Percentiles rank a stretch among this genome's conserved stretches.
Conservation (phyloP, 2,113 vertebrate genomes). For the Ophiodon elongatus region DNA sequence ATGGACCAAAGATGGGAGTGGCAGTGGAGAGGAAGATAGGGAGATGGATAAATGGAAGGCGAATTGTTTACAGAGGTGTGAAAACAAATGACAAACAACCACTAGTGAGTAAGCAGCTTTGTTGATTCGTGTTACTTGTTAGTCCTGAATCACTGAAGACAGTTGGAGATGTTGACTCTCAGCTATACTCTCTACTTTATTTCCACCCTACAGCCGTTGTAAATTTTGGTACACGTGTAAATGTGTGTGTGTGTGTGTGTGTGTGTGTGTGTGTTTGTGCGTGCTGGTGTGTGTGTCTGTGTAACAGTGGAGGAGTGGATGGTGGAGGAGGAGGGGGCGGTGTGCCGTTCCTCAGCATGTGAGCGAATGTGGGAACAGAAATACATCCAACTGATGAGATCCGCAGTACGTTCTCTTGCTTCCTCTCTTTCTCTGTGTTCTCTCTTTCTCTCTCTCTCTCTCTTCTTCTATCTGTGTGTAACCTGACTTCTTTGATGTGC, state of each 20-base stretch:
- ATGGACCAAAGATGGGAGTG: background rate
- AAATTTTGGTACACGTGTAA: background rate
- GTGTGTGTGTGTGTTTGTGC: background rate
- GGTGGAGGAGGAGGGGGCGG: slow-evolving; percentile 61
- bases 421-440: background rate
- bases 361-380: slow-evolving; percentile 58
- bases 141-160: slow-evolving; percentile 29
- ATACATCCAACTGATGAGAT: slow-evolving; percentile 47
- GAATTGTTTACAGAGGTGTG: background rate
- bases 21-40: background rate
- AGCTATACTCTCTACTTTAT: slow-evolving; percentile 1
- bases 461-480: slow-evolving; percentile 52
- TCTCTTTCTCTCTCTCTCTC: slow-evolving; percentile 7
- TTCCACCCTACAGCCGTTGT: background rate
- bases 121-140: slow-evolving; percentile 35
- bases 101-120: slow-evolving; percentile 26
- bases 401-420: slow-evolving; percentile 32
- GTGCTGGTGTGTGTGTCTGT: background rate
- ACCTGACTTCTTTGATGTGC: slow-evolving; percentile 77
- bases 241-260: background rate
- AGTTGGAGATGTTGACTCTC: slow-evolving; percentile 29
- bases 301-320: slow-evolving; percentile 37
- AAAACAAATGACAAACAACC: slow-evolving; percentile 23
- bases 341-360: slow-evolving; percentile 40
- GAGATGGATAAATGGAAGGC: slow-evolving; percentile 12